Percentiles rank a stretch among this genome's conserved stretches.
Evolutionary conservation across 2,888 invertebrate species (phyloP).

Genomic region (Laothoe populi): DNA sequence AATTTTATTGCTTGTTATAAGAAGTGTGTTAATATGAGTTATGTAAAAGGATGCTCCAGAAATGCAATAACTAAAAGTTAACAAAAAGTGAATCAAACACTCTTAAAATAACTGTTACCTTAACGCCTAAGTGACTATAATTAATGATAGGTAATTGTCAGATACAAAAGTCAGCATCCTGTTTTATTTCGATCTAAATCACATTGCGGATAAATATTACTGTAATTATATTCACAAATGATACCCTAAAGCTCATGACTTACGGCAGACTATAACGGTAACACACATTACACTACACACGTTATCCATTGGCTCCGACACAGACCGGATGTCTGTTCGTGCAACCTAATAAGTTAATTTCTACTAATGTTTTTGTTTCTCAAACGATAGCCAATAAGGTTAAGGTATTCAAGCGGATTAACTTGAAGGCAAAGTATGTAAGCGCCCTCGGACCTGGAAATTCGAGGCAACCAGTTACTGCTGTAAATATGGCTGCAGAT

Average conservation of each 20-base stretch:
- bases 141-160: background rate
- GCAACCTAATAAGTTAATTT: slow-evolving; percentile 31
- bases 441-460: too few relatives aligned
- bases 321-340: slow-evolving; percentile 52
- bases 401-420: background rate
- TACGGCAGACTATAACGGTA: slow-evolving; percentile 54
- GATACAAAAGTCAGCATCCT: background rate
- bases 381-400: background rate
- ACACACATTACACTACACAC: slow-evolving; percentile 50
- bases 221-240: slow-evolving; percentile 8
- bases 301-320: slow-evolving; percentile 51
- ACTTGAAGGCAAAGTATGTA: too few relatives aligned
- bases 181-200: background rate
- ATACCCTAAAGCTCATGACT: slow-evolving; percentile 36
- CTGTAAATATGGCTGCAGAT: too few relatives aligned
- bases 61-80: background rate
- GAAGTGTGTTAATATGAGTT: too few relatives aligned
- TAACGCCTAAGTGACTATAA: background rate
- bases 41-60: background rate
- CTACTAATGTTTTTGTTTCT: slow-evolving; percentile 30
- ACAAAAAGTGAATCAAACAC: background rate
- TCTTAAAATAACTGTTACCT: background rate
- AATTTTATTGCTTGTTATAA: too few relatives aligned
- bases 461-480: too few relatives aligned
- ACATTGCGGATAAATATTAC: background rate